Evolutionary conservation across 2,113 vertebrate genomes (phyloP), one percentile per base, ranked within the genome.

Genomic region (Tragelaphus imberbis): DNA sequence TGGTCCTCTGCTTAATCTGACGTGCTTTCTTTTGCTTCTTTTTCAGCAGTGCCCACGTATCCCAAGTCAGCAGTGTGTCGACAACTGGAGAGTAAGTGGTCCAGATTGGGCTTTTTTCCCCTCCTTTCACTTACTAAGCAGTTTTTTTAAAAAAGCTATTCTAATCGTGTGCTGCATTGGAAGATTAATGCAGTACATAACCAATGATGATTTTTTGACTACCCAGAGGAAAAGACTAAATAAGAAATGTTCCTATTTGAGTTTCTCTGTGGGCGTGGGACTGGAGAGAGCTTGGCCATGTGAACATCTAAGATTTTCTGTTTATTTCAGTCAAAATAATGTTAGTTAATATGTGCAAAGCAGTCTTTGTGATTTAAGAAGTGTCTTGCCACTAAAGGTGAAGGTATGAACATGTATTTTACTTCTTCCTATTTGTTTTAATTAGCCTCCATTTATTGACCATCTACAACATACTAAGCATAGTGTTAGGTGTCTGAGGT

Each of bases 31-130:
- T 94, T 82, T 97, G 93, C 95, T 93, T 84, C 63, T 96, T 98
- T 98, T 98, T 61, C 55, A 65, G 40, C 99, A 99, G 99, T 98
- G 96, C 98, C 93, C 99, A 99, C 1, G 99, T 99, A 95, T 98
- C 99, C 6, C 99, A 99, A 98, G 98, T 99, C 98, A 99, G 95
- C 98, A 99, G 51, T 94, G 98, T 98, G 96, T 99, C 99, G 77
- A 98, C 99, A 97, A 98, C 99, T 71, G 98, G 98, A 98, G 99
- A 99, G 99, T 99, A 99, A 99, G 99, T 99, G 17, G 71, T 65
- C 97, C 85, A 93, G 17, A 49, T 25, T 91, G 89, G 63, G 36
- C 25, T 88, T 90, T 61, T 15, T 3, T 3, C 21, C 63, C 28
- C 5, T 47, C 17, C 47, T 91, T 91, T 95, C 1, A 85, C 17